Base-by-base conservation (phyloP, 2,797 vertebrate species). In the Pseudochirops cupreus region DNA sequence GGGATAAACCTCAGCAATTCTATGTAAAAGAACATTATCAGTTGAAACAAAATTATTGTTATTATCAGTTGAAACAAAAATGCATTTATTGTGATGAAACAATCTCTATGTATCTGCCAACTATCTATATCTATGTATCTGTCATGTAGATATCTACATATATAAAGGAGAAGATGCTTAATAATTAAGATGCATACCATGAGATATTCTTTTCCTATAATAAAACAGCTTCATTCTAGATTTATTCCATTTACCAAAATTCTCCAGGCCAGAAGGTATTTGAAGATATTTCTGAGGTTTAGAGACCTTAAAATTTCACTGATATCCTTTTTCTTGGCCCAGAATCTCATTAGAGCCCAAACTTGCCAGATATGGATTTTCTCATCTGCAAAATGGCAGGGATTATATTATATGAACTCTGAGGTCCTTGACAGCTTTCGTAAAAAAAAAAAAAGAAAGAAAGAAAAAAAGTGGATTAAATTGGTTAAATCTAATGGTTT, bases 301-400 rank as follows among this genome's bases (percentile, higher is more conserved):
- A n/a, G 7, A 29, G 91, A 94, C 96, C 92, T 87, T 94, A 95
- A 97, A 90, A 93, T 91, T 91, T 90, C 91, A 90, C 0, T 92
- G 9, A 12, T 87, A 87, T 46, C 9, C 0, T 87, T 26, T 87
- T 87, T 50, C 7, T 50, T 87, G 74, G 6, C 39, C 31, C 21
- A 10, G 7, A 50, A 12, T 87, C 74, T 87, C 7, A 87, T 87
- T 87, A 87, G 74, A 87, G 10, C 0, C 74, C 39, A 24, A 87
- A 46, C 9, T 26, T 4, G 9, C 39, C 21, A 87, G 39, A 50
- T 87, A 87, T 87, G 74, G 9, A 9, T 12, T 87, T 87, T 87
- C 9, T 12, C 9, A 50, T 50, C 74, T 26, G 39, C 39, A 26
- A 87, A 26, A 46, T 87, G 9, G 13, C 74, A 50, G 39, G 3